Evolutionary conservation across 2,888 invertebrate genomes (phyloP), one percentile per base, ranked within the genome.

Genomic region (Sarcophaga caerulescens): DNA sequence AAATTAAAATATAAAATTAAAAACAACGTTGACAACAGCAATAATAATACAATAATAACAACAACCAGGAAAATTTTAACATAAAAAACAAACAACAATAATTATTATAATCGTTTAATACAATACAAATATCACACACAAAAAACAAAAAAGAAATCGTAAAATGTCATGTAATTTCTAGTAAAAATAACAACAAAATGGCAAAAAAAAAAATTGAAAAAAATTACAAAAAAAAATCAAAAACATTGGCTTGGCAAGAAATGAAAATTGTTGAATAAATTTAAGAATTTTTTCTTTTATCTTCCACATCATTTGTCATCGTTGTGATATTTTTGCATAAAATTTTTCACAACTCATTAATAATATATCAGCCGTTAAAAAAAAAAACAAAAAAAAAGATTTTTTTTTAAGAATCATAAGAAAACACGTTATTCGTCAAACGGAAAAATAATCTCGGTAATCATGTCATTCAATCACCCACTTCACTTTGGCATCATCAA

Each of bases 391-490:
- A 35, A 35, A 35, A 35, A 35, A 35, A 35, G 6, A 35, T 35
- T 1, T 35, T 35, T 6, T 35, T 8, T 35, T 35, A 25, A 23
- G 1, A 25, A 35, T 35, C 35, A 35, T 35, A 35, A 35, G 35
- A 35, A 35, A 35, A 35, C 35, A 35, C 35, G 35, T 35, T 35
- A 8, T 35, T 35, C 8, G 35, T 35, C 35, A 66, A 68, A 45
- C 47, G 14, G 35, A 35, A 35, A 35, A 35, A 35, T 35, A 84
- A 78, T 84, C 83, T 69, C 68, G 19, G 73, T 63, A 63, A 79
- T 62, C 57, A 74, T 84, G 74, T 74, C 69, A 79, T 70, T 76
- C 59, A 10, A 23, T 47, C 47, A 62, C 52, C 68, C 57, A 81
- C 57, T 47, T 25, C 5, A 45, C 8, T 45, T 52, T 12, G 17